Evolutionary conservation across 2,797 vertebrate species (phyloP).

Genomic region (Periophthalmus magnuspinnatus): DNA sequence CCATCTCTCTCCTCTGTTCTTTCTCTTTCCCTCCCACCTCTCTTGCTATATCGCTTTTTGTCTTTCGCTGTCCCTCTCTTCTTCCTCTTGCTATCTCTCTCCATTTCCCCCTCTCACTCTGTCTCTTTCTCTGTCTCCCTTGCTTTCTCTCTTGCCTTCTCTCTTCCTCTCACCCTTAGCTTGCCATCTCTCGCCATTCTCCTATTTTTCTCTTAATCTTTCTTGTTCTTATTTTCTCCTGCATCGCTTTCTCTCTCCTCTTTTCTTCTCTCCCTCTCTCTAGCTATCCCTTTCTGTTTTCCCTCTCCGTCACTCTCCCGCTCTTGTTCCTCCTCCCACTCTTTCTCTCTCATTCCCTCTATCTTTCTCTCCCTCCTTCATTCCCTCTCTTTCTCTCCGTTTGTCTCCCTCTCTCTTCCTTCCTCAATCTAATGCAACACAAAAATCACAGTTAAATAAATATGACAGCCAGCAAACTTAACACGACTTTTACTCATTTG

Average conservation of each 20-base stretch:
- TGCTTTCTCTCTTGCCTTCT: too few species aligned
- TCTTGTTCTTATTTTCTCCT: too few species aligned
- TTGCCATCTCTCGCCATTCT: too few species aligned
- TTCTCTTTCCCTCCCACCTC: neutral
- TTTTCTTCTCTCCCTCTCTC: too few species aligned
- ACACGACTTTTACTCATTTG: conserved; percentile 49
- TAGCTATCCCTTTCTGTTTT: too few species aligned
- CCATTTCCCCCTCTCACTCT: neutral
- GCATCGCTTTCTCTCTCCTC: too few species aligned
- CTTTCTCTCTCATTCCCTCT: conserved; percentile 27
- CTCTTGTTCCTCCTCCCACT: too few species aligned
- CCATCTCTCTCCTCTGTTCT: neutral
- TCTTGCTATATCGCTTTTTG: too few species aligned
- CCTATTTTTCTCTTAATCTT: too few species aligned
- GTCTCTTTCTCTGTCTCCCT: neutral
- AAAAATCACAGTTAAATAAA: conserved; percentile 57
- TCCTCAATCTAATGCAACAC: conserved; percentile 40
- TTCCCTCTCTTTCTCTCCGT: conserved; percentile 26
- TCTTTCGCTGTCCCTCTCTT: neutral
- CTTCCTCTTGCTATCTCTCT: too few species aligned
- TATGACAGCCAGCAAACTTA: conserved; percentile 63
- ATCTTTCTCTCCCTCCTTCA: conserved; percentile 31
- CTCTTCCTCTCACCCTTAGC: too few species aligned
- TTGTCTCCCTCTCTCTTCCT: neutral
- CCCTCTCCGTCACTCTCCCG: too few species aligned